Conservation (phyloP, 2,888 invertebrate species). For the Antheraea yamamai region DNA sequence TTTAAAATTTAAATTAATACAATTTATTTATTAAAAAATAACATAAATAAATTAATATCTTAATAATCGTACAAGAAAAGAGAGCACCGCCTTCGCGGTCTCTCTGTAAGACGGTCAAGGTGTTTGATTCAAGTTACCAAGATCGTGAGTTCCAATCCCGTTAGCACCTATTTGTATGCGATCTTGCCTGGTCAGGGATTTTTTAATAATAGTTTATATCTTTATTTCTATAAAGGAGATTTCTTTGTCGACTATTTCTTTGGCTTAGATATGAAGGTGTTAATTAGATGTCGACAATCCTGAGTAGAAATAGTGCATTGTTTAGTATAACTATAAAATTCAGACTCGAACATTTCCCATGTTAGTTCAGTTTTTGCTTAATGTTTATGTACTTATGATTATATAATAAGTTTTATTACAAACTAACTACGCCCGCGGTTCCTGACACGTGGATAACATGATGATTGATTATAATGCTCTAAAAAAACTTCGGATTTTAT, state of each 20-base stretch:
- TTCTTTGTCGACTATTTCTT: background rate
- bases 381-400: too few relatives aligned
- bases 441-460: too few relatives aligned
- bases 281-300: background rate
- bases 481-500: background rate
- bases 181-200: background rate
- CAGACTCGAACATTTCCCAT: too few relatives aligned
- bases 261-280: background rate
- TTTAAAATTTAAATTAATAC: background rate
- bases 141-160: background rate
- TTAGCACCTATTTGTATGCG: background rate
- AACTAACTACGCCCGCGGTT: too few relatives aligned
- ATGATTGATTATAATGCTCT: too few relatives aligned
- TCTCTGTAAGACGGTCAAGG: background rate
- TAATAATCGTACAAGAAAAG: background rate
- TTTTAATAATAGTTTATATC: background rate
- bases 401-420: too few relatives aligned
- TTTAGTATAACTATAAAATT: background rate
- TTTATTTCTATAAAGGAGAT: background rate
- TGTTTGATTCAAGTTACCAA: conserved; percentile 1
- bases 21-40: background rate
- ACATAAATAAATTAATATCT: background rate
- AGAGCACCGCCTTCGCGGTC: background rate
- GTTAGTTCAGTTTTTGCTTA: too few relatives aligned
- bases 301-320: background rate